A percentile compares a stretch with the other conserved stretches of the same genome.
Evolutionary conservation across 1,140 invertebrate genomes (phyloP).

Genomic region (Neodiprion fabricii): DNA sequence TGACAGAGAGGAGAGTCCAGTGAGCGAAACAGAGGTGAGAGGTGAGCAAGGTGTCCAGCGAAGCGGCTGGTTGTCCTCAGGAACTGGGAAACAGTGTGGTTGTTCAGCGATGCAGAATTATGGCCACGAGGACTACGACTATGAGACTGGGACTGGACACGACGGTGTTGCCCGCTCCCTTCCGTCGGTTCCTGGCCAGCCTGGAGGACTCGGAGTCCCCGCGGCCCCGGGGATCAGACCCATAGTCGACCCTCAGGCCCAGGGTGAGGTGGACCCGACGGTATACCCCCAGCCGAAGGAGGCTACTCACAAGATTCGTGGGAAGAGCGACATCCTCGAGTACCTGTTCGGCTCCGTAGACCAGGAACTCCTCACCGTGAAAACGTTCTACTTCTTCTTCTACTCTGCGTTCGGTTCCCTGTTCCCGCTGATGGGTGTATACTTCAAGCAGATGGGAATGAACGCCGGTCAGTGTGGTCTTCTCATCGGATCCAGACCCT

Average conservation of each 20-base stretch:
- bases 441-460: constrained; percentile 99
- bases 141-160: constrained; percentile 25
- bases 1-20: constrained; percentile 23
- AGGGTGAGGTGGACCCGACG: constrained; percentile 77
- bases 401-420: constrained; percentile 98
- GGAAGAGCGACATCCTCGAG: constrained; percentile 83
- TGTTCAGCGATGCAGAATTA: constrained; percentile 48
- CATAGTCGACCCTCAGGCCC: constrained; percentile 75
- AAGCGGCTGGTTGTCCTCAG: constrained; percentile 11
- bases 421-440: constrained; percentile 97
- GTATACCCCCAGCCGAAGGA: constrained; percentile 84
- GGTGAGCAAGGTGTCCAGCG: background rate
- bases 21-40: background rate
- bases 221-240: constrained; percentile 62
- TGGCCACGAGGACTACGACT: constrained; percentile 50
- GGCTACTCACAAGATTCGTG: constrained; percentile 86
- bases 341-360: constrained; percentile 84
- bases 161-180: constrained; percentile 11
- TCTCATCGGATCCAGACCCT: constrained; percentile 90
- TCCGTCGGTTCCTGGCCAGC: background rate
- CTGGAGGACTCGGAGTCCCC: constrained; percentile 30
- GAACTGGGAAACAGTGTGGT: background rate
- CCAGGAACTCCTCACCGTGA: constrained; percentile 89
- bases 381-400: constrained; percentile 99
- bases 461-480: constrained; percentile 94